Conservation (phyloP, 2,888 invertebrate species). For the Drosophila rellima region DNA sequence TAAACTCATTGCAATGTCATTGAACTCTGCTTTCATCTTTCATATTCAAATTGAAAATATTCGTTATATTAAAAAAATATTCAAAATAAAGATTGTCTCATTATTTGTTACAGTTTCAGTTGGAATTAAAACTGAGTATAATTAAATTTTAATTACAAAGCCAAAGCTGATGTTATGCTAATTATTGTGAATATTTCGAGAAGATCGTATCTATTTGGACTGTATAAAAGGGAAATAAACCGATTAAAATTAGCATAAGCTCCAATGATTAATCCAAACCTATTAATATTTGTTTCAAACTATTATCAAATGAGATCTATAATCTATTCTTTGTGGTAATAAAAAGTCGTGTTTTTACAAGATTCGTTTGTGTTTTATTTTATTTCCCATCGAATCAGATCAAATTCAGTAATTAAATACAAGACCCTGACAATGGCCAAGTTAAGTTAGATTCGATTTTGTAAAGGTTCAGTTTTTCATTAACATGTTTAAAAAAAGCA, state of each 20-base stretch:
- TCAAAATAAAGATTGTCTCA: background rate
- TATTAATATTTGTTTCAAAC: background rate
- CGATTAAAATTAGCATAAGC: background rate
- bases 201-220: background rate
- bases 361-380: background rate
- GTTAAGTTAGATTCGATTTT: background rate
- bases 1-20: conserved; percentile 3
- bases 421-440: background rate
- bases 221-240: background rate
- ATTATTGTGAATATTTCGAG: conserved; percentile 1
- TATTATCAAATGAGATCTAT: background rate
- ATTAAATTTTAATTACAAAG: background rate
- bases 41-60: background rate
- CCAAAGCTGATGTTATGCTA: background rate
- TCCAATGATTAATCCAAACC: background rate
- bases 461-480: background rate
- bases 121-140: background rate
- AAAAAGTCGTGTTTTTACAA: conserved; percentile 2
- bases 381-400: background rate
- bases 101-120: background rate
- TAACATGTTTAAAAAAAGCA: too few species aligned
- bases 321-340: conserved; percentile 1
- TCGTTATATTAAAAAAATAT: too few species aligned
- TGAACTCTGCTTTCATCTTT: background rate
- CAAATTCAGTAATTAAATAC: conserved; percentile 4